Conservation (phyloP, 2,797 vertebrate genomes). For the Lagocephalus sceleratus region DNA sequence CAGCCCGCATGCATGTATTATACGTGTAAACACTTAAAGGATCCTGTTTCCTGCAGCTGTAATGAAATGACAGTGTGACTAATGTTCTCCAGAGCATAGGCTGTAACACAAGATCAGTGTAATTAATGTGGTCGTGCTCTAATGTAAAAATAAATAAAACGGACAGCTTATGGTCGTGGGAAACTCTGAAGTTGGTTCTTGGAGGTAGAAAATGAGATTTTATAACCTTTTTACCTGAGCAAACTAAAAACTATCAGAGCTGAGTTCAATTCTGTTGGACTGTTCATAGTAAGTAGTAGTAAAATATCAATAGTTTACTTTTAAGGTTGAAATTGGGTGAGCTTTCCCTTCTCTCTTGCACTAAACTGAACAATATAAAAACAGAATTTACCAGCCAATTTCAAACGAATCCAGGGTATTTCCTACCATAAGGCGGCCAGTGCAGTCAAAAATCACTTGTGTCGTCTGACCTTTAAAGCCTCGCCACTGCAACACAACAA, state of each 20-base stretch:
- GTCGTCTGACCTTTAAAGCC: slow-evolving; percentile 14
- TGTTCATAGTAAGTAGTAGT: too few relatives aligned
- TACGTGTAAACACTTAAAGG: slow-evolving; percentile 30
- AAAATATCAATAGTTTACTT: too few relatives aligned
- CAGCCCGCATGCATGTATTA: slow-evolving; percentile 18
- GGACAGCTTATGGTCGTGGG: too few relatives aligned
- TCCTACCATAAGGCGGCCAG: not conserved
- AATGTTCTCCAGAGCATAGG: slow-evolving; percentile 34
- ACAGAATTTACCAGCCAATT: too few relatives aligned
- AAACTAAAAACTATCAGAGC: too few relatives aligned
- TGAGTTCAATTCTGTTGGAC: too few relatives aligned
- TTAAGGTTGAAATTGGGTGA: too few relatives aligned
- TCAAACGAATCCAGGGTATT: not conserved
- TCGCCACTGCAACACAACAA: not conserved
- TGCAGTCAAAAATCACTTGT: not conserved
- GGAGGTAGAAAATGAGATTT: too few relatives aligned
- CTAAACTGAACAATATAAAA: not conserved
- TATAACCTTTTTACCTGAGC: too few relatives aligned
- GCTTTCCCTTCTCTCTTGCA: too few relatives aligned
- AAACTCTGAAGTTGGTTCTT: too few relatives aligned
- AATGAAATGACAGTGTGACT: slow-evolving; percentile 45
- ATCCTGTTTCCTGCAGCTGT: slow-evolving; percentile 47
- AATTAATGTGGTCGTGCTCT: not conserved
- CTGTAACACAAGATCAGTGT: slow-evolving; percentile 9
- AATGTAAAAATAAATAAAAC: too few relatives aligned